Evolutionary conservation across 2,113 vertebrate genomes (phyloP), one percentile per base, ranked within the genome.

Genomic region (Gymnocephalus cernua): DNA sequence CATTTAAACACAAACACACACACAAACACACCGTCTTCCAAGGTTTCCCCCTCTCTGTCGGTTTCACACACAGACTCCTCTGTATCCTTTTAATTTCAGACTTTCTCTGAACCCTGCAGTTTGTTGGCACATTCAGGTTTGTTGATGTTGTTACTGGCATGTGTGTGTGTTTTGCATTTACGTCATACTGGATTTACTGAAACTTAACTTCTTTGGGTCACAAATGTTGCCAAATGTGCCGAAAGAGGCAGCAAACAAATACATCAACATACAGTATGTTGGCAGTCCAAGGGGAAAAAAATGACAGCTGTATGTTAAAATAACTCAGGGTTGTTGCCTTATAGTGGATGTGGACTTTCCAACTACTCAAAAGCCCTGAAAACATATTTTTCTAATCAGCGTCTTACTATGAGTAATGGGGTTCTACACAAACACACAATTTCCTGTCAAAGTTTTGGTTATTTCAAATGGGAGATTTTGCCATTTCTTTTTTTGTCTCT

Each of bases 81-180:
- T 88, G 78, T 87, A 59, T 66, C 75, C 19, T 25, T 86, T 79
- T 66, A 29, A 82, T 82, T 77, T 79, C 57, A 18, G 75, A 67
- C 56, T 69, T 62, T 79, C 56, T 57, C 57, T 83, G 74, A 70
- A 68, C 27, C 32, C 61, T 3, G 48, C 10, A 69, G n/a, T 76
- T 79, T 88, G 69, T 50, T 79, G 79, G 83, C 79, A 66, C 51
- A 66, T 66, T 68, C 10, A 9, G 16, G 53, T 72, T 65, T 90
- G 87, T 88, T 82, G 67, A 83, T 71, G 74, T 80, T 82, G 63
- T 78, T 78, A 21, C 54, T 84, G 72, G 79, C 44, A 19, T 59
- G 45, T 35, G 64, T 15, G 56, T 56, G 35, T 56, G 47, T 18
- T 19, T 35, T 56, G 73, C 10, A 27, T 77, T 77, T 76, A 84